Percentiles rank a stretch among this genome's conserved stretches.
Evolutionary conservation across 1,140 invertebrate genomes (phyloP).

Genomic region (Laupala kohalensis): DNA sequence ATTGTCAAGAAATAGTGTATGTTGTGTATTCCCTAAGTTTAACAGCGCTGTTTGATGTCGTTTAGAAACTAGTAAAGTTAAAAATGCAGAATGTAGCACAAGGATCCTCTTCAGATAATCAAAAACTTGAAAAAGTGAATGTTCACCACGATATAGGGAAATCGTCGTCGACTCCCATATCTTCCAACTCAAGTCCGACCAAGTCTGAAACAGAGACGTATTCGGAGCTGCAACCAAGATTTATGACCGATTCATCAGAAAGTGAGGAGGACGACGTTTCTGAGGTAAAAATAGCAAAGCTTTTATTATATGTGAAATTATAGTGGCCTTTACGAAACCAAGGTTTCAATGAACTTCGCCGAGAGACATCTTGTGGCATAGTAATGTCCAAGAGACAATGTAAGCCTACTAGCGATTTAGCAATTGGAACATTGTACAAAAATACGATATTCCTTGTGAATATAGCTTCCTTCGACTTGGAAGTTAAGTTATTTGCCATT

Average conservation of each 20-base stretch:
- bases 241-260: slow-evolving; percentile 78
- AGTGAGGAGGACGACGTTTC: slow-evolving; percentile 86
- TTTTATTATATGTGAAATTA: slow-evolving; percentile 6
- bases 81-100: slow-evolving; percentile 83
- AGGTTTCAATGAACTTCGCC: slow-evolving; percentile 20
- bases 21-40: slow-evolving; percentile 18
- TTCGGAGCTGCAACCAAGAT: slow-evolving; percentile 59
- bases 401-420: slow-evolving; percentile 11
- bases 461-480: neutral
- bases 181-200: slow-evolving; percentile 48
- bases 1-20: slow-evolving; percentile 21
- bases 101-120: slow-evolving; percentile 54
- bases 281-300: slow-evolving; percentile 46
- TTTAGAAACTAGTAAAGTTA: slow-evolving; percentile 47
- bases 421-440: neutral
- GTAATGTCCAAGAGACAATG: slow-evolving; percentile 15
- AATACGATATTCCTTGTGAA: no score
- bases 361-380: slow-evolving; percentile 22
- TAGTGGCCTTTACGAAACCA: slow-evolving; percentile 7
- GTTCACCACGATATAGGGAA: slow-evolving; percentile 41
- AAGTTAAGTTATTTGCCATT: neutral
- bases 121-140: slow-evolving; percentile 57
- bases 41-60: slow-evolving; percentile 26
- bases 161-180: slow-evolving; percentile 44
- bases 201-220: slow-evolving; percentile 66